Conservation (phyloP, 2,797 vertebrate genomes). For the Australoheros facetus region DNA sequence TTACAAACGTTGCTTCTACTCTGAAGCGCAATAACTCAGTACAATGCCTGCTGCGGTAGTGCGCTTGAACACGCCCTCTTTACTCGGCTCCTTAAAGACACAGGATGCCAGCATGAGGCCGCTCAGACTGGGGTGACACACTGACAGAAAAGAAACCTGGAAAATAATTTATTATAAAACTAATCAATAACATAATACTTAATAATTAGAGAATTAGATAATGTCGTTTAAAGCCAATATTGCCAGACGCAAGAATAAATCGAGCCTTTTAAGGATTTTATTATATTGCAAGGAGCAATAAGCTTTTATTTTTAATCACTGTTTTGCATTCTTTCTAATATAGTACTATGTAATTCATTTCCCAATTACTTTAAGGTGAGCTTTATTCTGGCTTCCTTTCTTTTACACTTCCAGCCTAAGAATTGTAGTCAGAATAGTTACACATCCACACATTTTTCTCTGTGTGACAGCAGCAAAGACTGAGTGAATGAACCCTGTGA, state of each 20-base stretch:
- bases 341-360: not conserved
- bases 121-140: not conserved
- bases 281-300: not conserved
- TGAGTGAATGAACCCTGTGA: conserved; percentile 32
- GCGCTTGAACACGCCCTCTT: conserved; percentile 69
- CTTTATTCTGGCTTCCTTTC: not conserved
- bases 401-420: not conserved
- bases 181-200: too few species aligned
- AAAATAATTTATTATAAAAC: not conserved
- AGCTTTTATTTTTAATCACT: not conserved
- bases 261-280: not conserved
- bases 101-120: conserved; percentile 57
- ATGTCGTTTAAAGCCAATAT: too few species aligned
- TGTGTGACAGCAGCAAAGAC: not conserved
- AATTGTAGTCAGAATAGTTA: not conserved
- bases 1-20: conserved; percentile 41
- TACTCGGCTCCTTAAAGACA: conserved; percentile 72
- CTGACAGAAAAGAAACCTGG: not conserved
- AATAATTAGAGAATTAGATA: too few species aligned
- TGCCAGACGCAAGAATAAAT: not conserved
- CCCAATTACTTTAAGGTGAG: not conserved
- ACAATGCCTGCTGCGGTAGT: conserved; percentile 49
- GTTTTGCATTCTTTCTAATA: not conserved
- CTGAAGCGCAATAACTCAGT: conserved; percentile 45
- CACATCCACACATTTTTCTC: not conserved